Evolutionary conservation across 2,888 invertebrate species (phyloP).

Genomic region (Cephus pygmeus): DNA sequence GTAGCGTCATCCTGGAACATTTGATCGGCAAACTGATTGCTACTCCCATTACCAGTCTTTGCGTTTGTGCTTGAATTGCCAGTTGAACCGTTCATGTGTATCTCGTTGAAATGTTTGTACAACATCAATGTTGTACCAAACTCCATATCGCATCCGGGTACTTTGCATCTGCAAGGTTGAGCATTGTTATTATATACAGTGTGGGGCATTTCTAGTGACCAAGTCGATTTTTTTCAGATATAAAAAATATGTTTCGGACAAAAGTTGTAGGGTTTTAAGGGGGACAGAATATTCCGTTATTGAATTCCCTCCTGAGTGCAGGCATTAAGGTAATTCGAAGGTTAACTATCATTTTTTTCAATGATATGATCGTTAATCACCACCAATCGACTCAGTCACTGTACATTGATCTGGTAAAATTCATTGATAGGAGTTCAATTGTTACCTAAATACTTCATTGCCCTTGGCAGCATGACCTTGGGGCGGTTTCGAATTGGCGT

Average conservation of each 20-base stretch:
- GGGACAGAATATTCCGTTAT: too few relatives aligned
- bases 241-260: too few relatives aligned
- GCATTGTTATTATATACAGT: not conserved
- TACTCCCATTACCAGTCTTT: slow-evolving; percentile 62
- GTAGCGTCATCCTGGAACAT: slow-evolving; percentile 55
- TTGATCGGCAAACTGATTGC: slow-evolving; percentile 53
- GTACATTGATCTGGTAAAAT: not conserved
- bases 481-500: slow-evolving; percentile 58
- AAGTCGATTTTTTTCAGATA: too few relatives aligned
- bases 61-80: slow-evolving; percentile 51
- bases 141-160: slow-evolving; percentile 55
- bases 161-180: slow-evolving; percentile 52
- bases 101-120: slow-evolving; percentile 58
- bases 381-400: not conserved
- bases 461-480: slow-evolving; percentile 47
- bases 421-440: not conserved
- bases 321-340: too few relatives aligned
- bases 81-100: slow-evolving; percentile 47
- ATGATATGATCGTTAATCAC: too few relatives aligned
- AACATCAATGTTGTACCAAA: slow-evolving; percentile 53
- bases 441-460: slow-evolving; percentile 55
- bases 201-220: too few relatives aligned
- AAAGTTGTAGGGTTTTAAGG: too few relatives aligned
- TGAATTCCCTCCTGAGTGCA: too few relatives aligned
- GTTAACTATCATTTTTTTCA: too few relatives aligned